Evolutionary conservation across 2,888 invertebrate genomes (phyloP).

Genomic region (Tetragonisca angustula): DNA sequence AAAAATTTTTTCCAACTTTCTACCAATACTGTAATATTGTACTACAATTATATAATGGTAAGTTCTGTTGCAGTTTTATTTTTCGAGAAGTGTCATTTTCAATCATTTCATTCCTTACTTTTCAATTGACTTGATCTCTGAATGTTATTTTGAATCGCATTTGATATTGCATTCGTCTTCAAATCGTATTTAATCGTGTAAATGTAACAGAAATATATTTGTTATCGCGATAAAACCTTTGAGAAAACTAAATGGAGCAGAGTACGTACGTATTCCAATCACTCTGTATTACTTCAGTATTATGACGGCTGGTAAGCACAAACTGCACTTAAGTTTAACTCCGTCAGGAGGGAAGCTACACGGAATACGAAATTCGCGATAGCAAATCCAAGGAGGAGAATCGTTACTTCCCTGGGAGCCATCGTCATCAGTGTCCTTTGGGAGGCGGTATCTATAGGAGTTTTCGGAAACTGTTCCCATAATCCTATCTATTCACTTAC

Average conservation of each 20-base stretch:
- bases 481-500: slow-evolving; percentile 39
- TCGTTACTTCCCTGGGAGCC: slow-evolving; percentile 32
- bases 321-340: slow-evolving; percentile 79
- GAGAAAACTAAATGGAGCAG: slow-evolving; percentile 61
- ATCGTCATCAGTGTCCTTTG: slow-evolving; percentile 55
- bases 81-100: no score
- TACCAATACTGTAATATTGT: no score
- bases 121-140: no score
- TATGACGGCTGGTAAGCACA: slow-evolving; percentile 75
- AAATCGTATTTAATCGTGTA: no score
- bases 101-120: no score
- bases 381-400: slow-evolving; percentile 41
- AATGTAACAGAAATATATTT: no score
- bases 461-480: slow-evolving; percentile 33
- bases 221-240: neutral
- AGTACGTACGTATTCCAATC: slow-evolving; percentile 76
- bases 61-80: no score
- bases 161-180: no score
- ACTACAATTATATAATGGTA: no score
- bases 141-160: no score
- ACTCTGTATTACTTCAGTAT: slow-evolving; percentile 72
- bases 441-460: slow-evolving; percentile 33
- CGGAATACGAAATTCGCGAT: slow-evolving; percentile 76
- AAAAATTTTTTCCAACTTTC: no score
- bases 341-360: slow-evolving; percentile 68